These are phyloP conservation scores for Cisticola juncidis DNA, from an alignment of 2,113 vertebrate species.

Conservation along the genomic window DNA sequence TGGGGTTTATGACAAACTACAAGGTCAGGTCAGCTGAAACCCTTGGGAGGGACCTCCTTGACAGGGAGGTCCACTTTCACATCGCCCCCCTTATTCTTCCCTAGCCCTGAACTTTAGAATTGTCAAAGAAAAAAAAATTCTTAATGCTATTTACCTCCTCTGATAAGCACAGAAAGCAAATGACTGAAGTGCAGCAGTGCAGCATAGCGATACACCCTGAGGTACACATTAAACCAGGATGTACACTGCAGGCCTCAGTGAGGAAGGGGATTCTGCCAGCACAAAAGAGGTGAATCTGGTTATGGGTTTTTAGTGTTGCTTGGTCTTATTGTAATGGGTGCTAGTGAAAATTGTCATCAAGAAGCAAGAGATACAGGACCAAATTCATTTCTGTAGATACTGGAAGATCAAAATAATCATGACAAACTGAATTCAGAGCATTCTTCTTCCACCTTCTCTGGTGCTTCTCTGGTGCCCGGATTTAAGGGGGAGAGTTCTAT, in stretches of 20 bases:
- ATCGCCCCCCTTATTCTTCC: accelerated
- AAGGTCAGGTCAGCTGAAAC: not conserved
- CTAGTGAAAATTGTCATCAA: not conserved
- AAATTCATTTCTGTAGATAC: not conserved
- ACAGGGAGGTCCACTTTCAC: not conserved
- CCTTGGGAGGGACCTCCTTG: no score
- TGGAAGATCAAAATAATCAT: not conserved
- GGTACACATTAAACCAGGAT: not conserved
- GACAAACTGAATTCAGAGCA: not conserved
- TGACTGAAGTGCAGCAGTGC: not conserved
- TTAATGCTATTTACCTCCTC: not conserved
- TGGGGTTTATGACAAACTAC: not conserved
- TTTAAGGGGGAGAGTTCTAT: not conserved
- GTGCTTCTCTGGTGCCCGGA: not conserved
- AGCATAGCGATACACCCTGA: not conserved
- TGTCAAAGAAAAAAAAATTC: not conserved
- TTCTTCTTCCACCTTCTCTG: not conserved
- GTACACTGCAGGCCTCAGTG: no score
- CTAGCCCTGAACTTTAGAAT: not conserved
- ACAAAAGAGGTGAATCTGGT: not conserved
- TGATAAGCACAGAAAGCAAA: not conserved
- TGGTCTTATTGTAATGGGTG: not conserved
- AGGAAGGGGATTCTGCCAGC: not conserved
- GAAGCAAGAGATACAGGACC: not conserved
- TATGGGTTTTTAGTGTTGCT: not conserved